Evolutionary conservation across 2,797 vertebrate genomes (phyloP), one percentile per base, ranked within the genome.

Genomic region (Parotocinclus haroldoi): DNA sequence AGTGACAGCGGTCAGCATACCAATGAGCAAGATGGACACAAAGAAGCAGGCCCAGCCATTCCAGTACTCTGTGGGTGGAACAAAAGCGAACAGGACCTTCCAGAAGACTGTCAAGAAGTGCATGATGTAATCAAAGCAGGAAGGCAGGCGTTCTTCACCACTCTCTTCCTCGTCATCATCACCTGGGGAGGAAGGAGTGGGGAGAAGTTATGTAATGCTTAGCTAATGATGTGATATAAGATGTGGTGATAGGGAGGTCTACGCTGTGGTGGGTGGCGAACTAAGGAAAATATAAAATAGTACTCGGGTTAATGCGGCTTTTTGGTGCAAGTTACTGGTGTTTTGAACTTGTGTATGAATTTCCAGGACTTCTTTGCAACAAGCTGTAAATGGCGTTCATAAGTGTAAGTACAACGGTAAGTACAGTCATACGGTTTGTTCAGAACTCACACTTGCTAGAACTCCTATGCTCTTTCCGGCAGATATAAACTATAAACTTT

Each of bases 81-180:
- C 93, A 6, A 93, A 94, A n/a, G 93, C 93, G 1, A 94, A 91
- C 51, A 93, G 90, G 58, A 93, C 92, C 79, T 93, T 93, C 92
- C 92, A 93, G 85, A 93, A 93, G 60, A 94, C 93, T 0, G 92
- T 93, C 85, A 94, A 87, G 86, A 94, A 94, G 84, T 94, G 93
- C 93, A 94, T 94, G 70, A 94, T 94, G 88, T 94, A 94, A 75
- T 94, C 93, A 18, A 93, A 94, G 85, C 93, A 94, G 63, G 92
- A 93, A 0, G 93, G 93, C 69, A 94, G 75, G 6, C 91, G 89
- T 36, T 94, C 93, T 71, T 93, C 92, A 0, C 91, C 91, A 0
- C 90, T 92, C 67, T 93, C 93, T 45, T 94, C 93, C 49, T 94
- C 92, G 9, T 94, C 91, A 0, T 93, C 92, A 0, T 94, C 88